phyloP scores from a whole-genome alignment of 2,113 vertebrate genomes.

The Gobio gobio region DNA sequence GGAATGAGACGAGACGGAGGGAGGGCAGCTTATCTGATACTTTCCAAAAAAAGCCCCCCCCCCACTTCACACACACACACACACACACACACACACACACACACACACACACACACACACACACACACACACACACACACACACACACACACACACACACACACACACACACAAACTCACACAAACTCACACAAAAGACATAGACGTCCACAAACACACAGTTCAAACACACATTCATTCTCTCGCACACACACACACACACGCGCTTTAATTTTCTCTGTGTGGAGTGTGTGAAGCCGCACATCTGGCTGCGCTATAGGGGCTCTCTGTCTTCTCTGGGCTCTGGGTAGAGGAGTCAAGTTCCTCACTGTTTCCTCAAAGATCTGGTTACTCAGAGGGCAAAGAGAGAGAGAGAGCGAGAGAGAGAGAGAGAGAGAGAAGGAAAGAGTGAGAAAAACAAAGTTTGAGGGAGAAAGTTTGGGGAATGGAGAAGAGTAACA shows the following conservation, averaged over 20 bases:
- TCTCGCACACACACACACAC: conserved; percentile 13
- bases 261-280: conserved; percentile 76
- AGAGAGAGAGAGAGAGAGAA: conserved; percentile 59
- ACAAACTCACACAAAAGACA: neutral
- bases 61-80: conserved; percentile 60
- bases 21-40: conserved; percentile 91
- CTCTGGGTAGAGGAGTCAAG: conserved; percentile 81
- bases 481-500: conserved; percentile 64
- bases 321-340: conserved; percentile 91
- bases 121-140: neutral
- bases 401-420: conserved; percentile 72
- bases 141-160: conserved; percentile 44
- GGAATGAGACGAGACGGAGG: conserved; percentile 80
- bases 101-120: conserved; percentile 14
- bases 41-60: conserved; percentile 80
- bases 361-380: conserved; percentile 92
- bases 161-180: neutral
- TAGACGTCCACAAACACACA: conserved; percentile 13
- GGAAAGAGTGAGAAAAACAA: conserved; percentile 55
- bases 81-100: neutral
- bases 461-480: conserved; percentile 51
- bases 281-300: conserved; percentile 86
- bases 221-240: conserved; percentile 15
- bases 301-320: conserved; percentile 98
- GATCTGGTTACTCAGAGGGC: conserved; percentile 91